Conservation (phyloP, 1,140 invertebrate genomes). For the Venustaconcha ellipsiformis region DNA sequence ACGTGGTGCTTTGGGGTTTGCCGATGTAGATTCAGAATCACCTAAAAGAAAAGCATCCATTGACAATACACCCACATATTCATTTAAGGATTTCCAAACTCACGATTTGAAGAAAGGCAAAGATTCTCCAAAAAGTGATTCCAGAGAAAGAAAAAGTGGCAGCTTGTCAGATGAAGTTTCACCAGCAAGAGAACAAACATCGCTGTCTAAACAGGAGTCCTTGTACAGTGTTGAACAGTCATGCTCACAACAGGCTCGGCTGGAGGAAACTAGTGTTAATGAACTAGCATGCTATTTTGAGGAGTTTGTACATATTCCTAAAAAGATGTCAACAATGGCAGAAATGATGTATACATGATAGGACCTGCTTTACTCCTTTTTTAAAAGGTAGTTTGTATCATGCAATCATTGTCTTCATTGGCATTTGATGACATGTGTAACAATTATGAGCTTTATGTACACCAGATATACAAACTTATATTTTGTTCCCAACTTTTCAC, state of each 20-base stretch:
- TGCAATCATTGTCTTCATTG: no score
- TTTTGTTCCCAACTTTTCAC: no score
- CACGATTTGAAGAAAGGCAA: neutral
- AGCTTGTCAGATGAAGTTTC: constrained; percentile 1
- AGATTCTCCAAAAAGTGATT: neutral
- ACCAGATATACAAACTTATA: no score
- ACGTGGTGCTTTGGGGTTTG: constrained; percentile 22
- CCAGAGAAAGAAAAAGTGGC: constrained; percentile 12
- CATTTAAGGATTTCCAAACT: constrained; percentile 5
- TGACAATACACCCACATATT: constrained; percentile 6
- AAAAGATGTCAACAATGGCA: constrained; percentile 68
- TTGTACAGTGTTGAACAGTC: constrained; percentile 41
- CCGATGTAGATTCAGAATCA: neutral
- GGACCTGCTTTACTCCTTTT: constrained; percentile 10
- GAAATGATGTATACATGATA: constrained; percentile 68
- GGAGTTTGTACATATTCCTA: constrained; percentile 65
- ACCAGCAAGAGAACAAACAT: neutral
- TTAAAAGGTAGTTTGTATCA: no score
- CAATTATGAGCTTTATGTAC: no score
- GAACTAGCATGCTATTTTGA: constrained; percentile 68
- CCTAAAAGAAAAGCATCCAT: neutral
- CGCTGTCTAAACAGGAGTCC: neutral
- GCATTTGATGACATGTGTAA: no score
- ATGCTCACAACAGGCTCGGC: constrained; percentile 60
- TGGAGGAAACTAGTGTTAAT: constrained; percentile 61